Percentiles rank a stretch among this genome's conserved stretches.
Conservation (phyloP, 2,888 invertebrate species). For the Marasmarcha lunaedactyla region DNA sequence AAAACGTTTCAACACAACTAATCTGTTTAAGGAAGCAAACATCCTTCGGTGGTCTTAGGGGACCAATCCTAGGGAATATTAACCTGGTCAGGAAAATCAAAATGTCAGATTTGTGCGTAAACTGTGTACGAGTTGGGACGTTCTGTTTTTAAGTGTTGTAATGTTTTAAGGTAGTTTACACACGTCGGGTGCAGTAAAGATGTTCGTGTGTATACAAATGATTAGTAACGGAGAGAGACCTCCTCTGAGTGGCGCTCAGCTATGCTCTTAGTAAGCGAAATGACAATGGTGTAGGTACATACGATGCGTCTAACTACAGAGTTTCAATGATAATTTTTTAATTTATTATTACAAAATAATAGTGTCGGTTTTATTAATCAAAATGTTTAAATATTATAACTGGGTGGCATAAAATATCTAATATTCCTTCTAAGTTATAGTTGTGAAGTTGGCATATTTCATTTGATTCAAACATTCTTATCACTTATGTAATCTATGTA, state of each 20-base stretch:
- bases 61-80: constrained; percentile 45
- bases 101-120: constrained; percentile 22
- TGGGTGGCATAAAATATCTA: too few species aligned
- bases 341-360: too few species aligned
- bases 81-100: constrained; percentile 24
- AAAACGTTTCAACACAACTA: constrained; percentile 19
- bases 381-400: too few species aligned
- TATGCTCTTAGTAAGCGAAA: constrained; percentile 22
- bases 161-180: constrained; percentile 44
- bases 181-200: constrained; percentile 42
- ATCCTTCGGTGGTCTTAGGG: constrained; percentile 40
- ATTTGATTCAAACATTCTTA: too few species aligned
- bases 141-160: constrained; percentile 19
- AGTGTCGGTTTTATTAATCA: too few species aligned
- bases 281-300: constrained; percentile 12
- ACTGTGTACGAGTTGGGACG: constrained; percentile 19
- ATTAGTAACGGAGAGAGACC: constrained; percentile 50
- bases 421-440: too few species aligned
- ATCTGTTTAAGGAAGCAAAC: background rate
- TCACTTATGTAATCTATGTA: too few species aligned
- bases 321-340: too few species aligned
- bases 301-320: background rate
- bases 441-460: too few species aligned
- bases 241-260: constrained; percentile 56
- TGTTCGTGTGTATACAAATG: constrained; percentile 43